Conservation (phyloP, 53 echinoderm and acorn worm species). For the Holothuria scabra region DNA sequence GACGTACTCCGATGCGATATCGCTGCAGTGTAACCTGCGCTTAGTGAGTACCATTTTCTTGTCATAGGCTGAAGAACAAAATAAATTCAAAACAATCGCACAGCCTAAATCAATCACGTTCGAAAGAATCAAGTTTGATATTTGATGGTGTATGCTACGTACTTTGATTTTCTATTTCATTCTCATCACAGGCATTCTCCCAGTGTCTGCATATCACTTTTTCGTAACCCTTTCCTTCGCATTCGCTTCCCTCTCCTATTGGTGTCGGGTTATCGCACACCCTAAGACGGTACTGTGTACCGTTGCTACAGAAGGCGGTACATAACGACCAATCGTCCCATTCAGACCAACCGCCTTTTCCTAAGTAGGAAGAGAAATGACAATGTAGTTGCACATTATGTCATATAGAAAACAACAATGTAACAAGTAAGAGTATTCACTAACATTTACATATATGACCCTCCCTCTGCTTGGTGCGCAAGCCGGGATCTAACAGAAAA, state of each 20-base stretch:
- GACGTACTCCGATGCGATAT: no score
- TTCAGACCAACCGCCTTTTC: constrained; percentile 65
- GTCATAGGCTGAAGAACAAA: no score
- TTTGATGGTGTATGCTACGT: not conserved
- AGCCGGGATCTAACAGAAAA: no score
- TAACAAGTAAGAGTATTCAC: not conserved
- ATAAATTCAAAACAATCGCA: no score
- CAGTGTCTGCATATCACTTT: constrained; percentile 60
- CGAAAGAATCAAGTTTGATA: not conserved
- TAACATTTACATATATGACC: no score
- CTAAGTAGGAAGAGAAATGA: constrained; percentile 37
- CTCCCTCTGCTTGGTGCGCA: no score
- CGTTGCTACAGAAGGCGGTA: constrained; percentile 75
- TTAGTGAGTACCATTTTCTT: no score
- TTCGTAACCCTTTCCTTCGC: constrained; percentile 61
- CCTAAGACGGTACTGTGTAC: constrained; percentile 63
- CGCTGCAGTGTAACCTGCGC: no score
- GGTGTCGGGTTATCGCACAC: constrained; percentile 76
- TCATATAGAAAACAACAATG: not conserved
- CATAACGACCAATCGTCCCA: constrained; percentile 87
- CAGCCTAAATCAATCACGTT: not conserved
- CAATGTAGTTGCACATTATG: not conserved
- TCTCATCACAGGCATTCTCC: constrained; percentile 40
- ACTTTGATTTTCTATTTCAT: no score
- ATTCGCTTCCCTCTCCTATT: constrained; percentile 64